Evolutionary conservation across 2,888 invertebrate genomes (phyloP), one percentile per base, ranked within the genome.

Genomic region (Caenorhabditis macrosperma): DNA sequence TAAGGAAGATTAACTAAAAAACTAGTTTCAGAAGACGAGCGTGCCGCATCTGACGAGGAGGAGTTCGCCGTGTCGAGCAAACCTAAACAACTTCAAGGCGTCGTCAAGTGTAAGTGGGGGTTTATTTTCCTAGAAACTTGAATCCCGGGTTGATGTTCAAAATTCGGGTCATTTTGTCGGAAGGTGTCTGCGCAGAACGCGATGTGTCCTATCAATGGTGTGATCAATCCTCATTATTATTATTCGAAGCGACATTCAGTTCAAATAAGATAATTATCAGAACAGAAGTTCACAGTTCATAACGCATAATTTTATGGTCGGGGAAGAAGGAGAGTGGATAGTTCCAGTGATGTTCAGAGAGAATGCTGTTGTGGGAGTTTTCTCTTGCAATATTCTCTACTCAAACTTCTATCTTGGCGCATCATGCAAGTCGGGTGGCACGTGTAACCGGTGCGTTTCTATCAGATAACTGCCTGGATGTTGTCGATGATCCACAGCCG

Each of bases 31-130:
- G 87, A 87, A 78, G 89, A 86, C 60, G 88, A 89, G 26, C 75
- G 63, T 2, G 83, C 59, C 10, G 83, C 61, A 24, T 87, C 87
- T 2, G 88, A 89, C 44, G 90, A 90, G 22, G 90, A 88, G 35
- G 90, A 90, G 64, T 90, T 87, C 67, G 89, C 89, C n/a, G 86
- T 90, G 24, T 84, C 85, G 12, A 96, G 95, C 92, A 94, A 95
- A 91, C 96, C 96, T 94, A 84, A 95, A 95, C 91, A 92, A 96
- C 90, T 96, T 96, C 82, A 95, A 95, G 88, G 96, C 95, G 96
- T 97, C 90, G 94, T 95, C 87, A 94, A 96, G 94, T 95, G 95
- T 95, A 93, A 92, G 91, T 86, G 44, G 20, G 3, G 44, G 44
- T 48, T 2, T 24, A n/a, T 48, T 44, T 44, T 28, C 50, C 26